A percentile compares a stretch with the other conserved stretches of the same genome.
These are phyloP conservation scores for Tethya wilhelma DNA, from an alignment of 37 sponge, comb jelly and placozoan species.

Conservation along the genomic window DNA sequence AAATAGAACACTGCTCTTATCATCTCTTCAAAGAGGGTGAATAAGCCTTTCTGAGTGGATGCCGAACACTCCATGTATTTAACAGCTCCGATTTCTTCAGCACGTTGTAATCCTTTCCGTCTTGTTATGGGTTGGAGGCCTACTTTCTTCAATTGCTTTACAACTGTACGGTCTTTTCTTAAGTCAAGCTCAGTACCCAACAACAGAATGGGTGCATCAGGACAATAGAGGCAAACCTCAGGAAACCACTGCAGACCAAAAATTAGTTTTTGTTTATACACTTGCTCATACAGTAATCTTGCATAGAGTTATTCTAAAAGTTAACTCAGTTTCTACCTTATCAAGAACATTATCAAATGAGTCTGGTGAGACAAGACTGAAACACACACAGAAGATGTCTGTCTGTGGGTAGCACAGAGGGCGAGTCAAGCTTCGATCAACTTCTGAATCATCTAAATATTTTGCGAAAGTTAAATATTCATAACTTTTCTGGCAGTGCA, in stretches of 20 bases:
- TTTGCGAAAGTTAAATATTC: no score
- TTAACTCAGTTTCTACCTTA: conserved; percentile 85
- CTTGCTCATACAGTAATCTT: no score
- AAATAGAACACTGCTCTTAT: conserved; percentile 81
- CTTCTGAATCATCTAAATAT: no score
- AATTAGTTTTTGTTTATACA: no score
- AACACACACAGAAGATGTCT: conserved; percentile 96
- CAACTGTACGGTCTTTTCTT: conserved; percentile 95
- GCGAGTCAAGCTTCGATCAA: no score
- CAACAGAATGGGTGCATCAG: conserved; percentile 97
- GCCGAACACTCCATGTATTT: conserved; percentile 99
- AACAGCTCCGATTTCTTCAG: conserved; percentile 95
- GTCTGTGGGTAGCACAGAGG: no score
- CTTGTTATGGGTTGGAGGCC: conserved; percentile 86
- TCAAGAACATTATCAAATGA: conserved; percentile 98
- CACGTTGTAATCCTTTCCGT: conserved; percentile 95
- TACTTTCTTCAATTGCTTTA: conserved; percentile 94
- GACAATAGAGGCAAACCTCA: conserved; percentile 98
- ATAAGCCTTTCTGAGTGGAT: conserved; percentile 92
- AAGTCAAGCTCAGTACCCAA: conserved; percentile 99
- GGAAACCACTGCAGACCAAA: conserved; percentile 89
- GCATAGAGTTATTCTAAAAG: no score
- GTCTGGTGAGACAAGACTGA: conserved; percentile 93
- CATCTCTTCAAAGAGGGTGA: conserved; percentile 73
- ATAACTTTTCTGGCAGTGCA: no score